phyloP scores from a whole-genome alignment of 1,140 invertebrate species.

The Venustaconcha ellipsiformis region DNA sequence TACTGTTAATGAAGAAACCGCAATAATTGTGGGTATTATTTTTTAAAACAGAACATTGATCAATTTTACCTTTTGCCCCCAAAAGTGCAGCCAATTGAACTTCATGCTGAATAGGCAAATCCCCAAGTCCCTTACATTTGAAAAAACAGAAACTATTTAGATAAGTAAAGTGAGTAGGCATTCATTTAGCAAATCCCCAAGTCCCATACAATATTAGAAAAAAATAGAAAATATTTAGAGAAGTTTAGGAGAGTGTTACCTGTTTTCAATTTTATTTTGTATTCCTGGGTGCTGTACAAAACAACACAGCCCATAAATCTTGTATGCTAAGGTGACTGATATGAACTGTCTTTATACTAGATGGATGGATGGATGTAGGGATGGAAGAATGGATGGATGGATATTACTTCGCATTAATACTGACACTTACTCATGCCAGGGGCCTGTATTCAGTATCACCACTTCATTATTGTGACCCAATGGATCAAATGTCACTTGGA shows the following conservation, averaged over 20 bases:
- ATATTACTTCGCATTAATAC: background rate
- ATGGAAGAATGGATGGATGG: too few relatives aligned
- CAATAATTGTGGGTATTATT: too few relatives aligned
- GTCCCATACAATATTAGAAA: background rate
- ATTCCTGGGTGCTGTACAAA: background rate
- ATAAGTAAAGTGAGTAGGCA: too few relatives aligned
- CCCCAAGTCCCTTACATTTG: too few relatives aligned
- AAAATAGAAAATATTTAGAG: background rate
- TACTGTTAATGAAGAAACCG: too few relatives aligned
- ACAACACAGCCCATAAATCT: background rate
- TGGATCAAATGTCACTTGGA: constrained; percentile 28
- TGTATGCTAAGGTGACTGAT: background rate
- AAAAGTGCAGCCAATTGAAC: too few relatives aligned
- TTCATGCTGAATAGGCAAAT: too few relatives aligned
- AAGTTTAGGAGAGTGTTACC: background rate
- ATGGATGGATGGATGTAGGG: background rate
- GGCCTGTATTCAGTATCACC: constrained; percentile 29
- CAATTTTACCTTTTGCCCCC: too few relatives aligned
- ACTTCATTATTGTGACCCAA: constrained; percentile 3
- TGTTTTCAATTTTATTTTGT: too few relatives aligned
- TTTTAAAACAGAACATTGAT: too few relatives aligned
- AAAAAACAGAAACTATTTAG: background rate
- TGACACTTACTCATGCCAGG: constrained; percentile 14
- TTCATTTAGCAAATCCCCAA: too few relatives aligned
- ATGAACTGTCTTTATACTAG: background rate